Evolutionary conservation across 2,113 vertebrate species (phyloP).

Genomic region (Lagopus muta): DNA sequence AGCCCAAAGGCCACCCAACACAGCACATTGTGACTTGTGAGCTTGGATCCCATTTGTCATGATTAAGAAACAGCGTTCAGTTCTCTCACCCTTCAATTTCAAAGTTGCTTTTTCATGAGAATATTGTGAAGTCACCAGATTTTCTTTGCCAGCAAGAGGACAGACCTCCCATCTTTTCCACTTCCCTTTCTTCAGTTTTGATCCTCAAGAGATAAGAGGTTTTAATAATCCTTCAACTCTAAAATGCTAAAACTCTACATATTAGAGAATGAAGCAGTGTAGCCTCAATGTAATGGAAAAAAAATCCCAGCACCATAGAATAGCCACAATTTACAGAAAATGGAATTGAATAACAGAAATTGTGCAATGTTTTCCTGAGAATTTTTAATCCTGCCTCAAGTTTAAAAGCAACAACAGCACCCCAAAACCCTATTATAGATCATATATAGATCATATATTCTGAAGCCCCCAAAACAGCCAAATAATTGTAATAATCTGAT

Average conservation of each 20-base stretch:
- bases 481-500: not conserved
- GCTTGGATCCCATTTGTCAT: not conserved
- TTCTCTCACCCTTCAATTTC: not conserved
- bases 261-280: not conserved
- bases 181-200: not conserved
- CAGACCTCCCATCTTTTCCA: not conserved
- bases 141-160: not conserved
- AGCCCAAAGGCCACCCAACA: not conserved
- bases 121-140: not conserved
- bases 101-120: not conserved
- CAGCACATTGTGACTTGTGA: not conserved
- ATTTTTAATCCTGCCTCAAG: not conserved
- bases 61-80: not conserved
- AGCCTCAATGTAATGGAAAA: not conserved
- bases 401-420: not conserved
- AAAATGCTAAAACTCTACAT: not conserved
- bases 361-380: not conserved
- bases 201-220: not conserved
- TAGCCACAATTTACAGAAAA: not conserved
- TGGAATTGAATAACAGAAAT: not conserved
- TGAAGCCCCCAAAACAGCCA: not conserved
- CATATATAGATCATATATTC: not conserved
- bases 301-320: not conserved
- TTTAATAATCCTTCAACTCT: not conserved
- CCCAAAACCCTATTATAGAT: accelerated